phyloP scores from a whole-genome alignment of 2,113 vertebrate genomes.

The Strigops habroptila region DNA sequence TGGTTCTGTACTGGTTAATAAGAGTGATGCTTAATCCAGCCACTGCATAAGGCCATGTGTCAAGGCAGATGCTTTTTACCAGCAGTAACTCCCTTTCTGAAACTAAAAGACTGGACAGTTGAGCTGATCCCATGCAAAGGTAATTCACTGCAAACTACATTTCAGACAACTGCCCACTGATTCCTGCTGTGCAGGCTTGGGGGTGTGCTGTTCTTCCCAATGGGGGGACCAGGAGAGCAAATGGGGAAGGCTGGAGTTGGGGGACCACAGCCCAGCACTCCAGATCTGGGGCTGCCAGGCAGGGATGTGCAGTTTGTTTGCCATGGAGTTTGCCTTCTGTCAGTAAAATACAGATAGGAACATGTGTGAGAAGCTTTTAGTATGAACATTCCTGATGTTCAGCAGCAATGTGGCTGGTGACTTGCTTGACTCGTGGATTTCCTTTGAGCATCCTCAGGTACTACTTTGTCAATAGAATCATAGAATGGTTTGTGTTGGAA shows the following conservation, averaged over 20 bases:
- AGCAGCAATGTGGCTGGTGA: neutral
- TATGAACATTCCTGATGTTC: neutral
- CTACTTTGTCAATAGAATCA: neutral
- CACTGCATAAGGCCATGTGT: neutral
- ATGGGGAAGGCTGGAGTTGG: neutral
- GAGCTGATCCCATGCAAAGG: fast-evolving
- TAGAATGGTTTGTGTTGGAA: neutral
- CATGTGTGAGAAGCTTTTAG: neutral
- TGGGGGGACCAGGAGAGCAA: neutral
- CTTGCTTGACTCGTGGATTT: slow-evolving; percentile 1
- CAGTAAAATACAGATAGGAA: neutral
- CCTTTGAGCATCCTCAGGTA: neutral
- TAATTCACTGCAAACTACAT: neutral
- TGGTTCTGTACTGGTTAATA: neutral
- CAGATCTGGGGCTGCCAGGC: neutral
- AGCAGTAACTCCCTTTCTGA: neutral
- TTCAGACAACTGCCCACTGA: neutral
- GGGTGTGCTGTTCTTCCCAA: neutral
- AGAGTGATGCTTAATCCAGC: neutral
- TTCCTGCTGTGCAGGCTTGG: neutral
- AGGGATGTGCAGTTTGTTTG: neutral
- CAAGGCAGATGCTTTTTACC: neutral
- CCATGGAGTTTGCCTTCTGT: neutral
- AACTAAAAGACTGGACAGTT: neutral
- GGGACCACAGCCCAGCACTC: neutral